A percentile compares a stretch with the other conserved stretches of the same genome.
Conservation (phyloP, 1,140 invertebrate species). For the Cecropterus lyciades region DNA sequence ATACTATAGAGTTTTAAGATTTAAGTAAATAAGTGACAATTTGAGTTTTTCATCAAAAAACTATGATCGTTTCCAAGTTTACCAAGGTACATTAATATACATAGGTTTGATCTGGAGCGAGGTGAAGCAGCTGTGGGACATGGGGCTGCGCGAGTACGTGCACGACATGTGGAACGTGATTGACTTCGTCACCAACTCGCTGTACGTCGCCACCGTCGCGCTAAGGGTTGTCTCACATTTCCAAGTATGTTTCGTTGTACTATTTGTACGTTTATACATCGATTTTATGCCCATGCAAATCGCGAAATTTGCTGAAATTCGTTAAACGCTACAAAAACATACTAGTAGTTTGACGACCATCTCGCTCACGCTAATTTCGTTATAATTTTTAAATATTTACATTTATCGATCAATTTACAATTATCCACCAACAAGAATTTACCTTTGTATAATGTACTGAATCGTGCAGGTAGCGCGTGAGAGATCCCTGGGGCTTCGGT, state of each 20-base stretch:
- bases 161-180: constrained; percentile 99
- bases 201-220: constrained; percentile 98
- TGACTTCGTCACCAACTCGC: constrained; percentile 98
- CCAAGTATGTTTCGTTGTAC: constrained; percentile 85
- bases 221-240: constrained; percentile 96
- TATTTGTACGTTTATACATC: too few relatives aligned
- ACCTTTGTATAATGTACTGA: neutral
- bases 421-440: neutral
- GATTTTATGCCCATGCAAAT: too few relatives aligned
- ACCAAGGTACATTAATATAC: constrained; percentile 9
- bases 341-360: too few relatives aligned
- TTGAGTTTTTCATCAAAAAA: too few relatives aligned
- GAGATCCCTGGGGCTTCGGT: constrained; percentile 79
- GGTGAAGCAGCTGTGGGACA: constrained; percentile 99
- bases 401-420: too few relatives aligned
- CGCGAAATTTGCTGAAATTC: too few relatives aligned
- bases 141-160: constrained; percentile 97
- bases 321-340: too few relatives aligned
- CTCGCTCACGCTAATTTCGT: too few relatives aligned
- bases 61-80: too few relatives aligned
- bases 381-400: too few relatives aligned
- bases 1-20: too few relatives aligned
- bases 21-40: too few relatives aligned
- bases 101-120: constrained; percentile 98
- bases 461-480: constrained; percentile 86